These are phyloP conservation scores for Mechanitis mazaeus DNA, from an alignment of 2,888 invertebrate genomes.

Conservation along the genomic window DNA sequence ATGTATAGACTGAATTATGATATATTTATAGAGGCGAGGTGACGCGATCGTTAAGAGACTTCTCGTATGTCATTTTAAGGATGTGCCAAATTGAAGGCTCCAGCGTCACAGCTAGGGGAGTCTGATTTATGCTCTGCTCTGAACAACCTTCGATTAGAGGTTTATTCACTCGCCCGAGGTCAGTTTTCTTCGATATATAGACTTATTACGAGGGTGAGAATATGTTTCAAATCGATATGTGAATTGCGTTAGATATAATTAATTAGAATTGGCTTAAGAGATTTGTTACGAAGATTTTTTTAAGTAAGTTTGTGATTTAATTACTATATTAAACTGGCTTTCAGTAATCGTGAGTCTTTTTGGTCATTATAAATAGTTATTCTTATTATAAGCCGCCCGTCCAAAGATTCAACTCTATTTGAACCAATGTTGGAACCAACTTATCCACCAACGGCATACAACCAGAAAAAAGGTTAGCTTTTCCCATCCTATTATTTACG, in stretches of 20 bases:
- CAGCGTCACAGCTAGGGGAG: conserved; percentile 69
- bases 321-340: too few species aligned
- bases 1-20: conserved; percentile 14
- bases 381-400: too few species aligned
- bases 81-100: conserved; percentile 77
- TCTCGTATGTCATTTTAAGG: conserved; percentile 78
- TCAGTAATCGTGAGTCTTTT: too few species aligned
- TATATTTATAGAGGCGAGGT: conserved; percentile 27
- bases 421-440: too few species aligned
- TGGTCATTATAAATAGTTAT: too few species aligned
- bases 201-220: neutral
- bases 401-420: too few species aligned
- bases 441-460: too few species aligned
- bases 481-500: too few species aligned
- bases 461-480: too few species aligned
- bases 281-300: too few species aligned
- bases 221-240: neutral
- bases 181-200: conserved; percentile 51
- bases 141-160: conserved; percentile 59
- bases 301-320: too few species aligned
- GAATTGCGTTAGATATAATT: neutral
- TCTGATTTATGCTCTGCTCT: conserved; percentile 68
- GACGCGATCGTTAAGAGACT: conserved; percentile 62
- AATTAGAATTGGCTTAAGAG: too few species aligned
- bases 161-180: conserved; percentile 72